Percentiles rank a stretch among this genome's conserved stretches.
Conservation (phyloP, 2,113 vertebrate genomes). For the Buteo buteo region DNA sequence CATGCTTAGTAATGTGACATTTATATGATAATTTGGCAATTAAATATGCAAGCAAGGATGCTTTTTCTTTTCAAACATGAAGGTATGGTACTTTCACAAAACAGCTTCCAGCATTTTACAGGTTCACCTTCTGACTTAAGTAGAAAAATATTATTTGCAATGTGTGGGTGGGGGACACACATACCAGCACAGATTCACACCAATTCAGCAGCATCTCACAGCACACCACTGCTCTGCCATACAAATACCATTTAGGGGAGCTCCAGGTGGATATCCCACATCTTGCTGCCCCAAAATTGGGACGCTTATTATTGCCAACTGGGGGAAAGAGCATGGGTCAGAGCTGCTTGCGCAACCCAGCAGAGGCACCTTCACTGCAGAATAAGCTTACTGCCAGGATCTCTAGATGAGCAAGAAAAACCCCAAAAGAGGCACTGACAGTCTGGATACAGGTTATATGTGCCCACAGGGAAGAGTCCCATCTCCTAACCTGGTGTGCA, state of each 20-base stretch:
- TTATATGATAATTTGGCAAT: slow-evolving; percentile 58
- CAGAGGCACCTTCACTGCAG: neutral
- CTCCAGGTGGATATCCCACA: neutral
- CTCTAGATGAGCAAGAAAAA: neutral
- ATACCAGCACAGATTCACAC: neutral
- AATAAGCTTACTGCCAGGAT: neutral
- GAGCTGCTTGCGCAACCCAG: neutral
- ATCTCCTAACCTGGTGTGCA: accelerated
- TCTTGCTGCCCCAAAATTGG: neutral
- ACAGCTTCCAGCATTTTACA: neutral
- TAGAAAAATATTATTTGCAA: neutral
- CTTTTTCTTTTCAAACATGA: neutral
- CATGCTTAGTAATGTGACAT: slow-evolving; percentile 38
- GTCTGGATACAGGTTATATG: accelerated
- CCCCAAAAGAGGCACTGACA: accelerated
- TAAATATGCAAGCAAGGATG: slow-evolving; percentile 20
- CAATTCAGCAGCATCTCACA: neutral
- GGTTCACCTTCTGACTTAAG: neutral
- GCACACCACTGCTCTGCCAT: neutral
- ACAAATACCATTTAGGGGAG: neutral
- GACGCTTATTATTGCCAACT: accelerated
- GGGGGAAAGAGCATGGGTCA: neutral
- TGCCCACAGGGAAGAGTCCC: neutral
- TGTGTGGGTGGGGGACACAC: neutral
- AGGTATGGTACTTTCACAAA: neutral